Evolutionary conservation across 1,140 invertebrate species (phyloP).

Genomic region (Lepidostoma basale): DNA sequence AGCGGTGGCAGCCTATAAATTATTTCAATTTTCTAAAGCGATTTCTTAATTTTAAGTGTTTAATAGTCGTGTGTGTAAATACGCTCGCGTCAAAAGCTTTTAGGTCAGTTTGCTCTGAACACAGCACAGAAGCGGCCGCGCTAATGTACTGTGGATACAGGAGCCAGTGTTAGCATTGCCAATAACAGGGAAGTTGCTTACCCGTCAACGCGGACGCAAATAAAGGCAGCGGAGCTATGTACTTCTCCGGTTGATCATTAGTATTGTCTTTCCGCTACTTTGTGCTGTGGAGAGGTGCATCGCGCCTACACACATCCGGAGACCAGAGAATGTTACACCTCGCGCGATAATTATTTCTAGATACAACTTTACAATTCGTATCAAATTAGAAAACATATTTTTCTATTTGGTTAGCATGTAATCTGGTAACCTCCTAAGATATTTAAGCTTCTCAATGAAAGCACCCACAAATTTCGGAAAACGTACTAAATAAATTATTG

Average conservation of each 20-base stretch:
- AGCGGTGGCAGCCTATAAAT: conserved; percentile 37
- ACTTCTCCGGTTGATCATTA: conserved; percentile 13
- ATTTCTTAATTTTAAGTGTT: conserved; percentile 47
- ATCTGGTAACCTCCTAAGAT: too few relatives aligned
- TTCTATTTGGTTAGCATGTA: too few relatives aligned
- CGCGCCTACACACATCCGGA: not conserved
- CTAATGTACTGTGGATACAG: not conserved
- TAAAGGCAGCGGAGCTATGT: not conserved
- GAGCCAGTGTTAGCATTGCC: conserved; percentile 4
- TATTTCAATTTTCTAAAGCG: conserved; percentile 45
- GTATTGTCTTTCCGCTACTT: conserved; percentile 19
- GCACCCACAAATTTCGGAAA: too few relatives aligned
- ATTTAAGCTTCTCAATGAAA: too few relatives aligned
- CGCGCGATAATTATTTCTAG: too few relatives aligned
- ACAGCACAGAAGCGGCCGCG: conserved; percentile 14
- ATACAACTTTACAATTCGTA: too few relatives aligned
- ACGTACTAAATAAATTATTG: too few relatives aligned
- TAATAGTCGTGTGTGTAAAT: conserved; percentile 44
- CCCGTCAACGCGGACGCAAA: conserved; percentile 18
- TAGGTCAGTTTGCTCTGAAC: conserved; percentile 44
- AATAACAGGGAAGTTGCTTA: conserved; percentile 19
- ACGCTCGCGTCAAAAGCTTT: conserved; percentile 45
- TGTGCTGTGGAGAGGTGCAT: not conserved
- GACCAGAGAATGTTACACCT: not conserved
- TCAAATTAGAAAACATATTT: too few relatives aligned